Percentiles rank a stretch among this genome's conserved stretches.
These are phyloP conservation scores for Promerops cafer DNA, from an alignment of 2,113 vertebrate species.

Conservation along the genomic window DNA sequence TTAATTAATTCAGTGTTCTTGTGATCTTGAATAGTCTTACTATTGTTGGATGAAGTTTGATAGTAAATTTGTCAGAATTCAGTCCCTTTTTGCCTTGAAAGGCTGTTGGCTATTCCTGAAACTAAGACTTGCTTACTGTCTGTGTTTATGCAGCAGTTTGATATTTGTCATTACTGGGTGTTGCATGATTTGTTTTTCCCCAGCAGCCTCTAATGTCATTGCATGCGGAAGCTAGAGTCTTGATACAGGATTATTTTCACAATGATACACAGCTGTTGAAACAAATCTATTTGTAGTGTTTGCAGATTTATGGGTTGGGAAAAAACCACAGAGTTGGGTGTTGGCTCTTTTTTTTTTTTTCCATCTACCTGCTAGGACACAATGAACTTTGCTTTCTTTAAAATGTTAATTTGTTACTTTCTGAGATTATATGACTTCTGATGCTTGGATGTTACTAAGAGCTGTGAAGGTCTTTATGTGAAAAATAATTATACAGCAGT, in stretches of 20 bases:
- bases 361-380: background rate
- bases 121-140: background rate
- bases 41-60: background rate
- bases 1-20: background rate
- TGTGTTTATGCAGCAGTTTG: background rate
- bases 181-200: background rate
- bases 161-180: background rate
- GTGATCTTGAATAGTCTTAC: background rate
- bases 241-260: background rate
- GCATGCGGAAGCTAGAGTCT: background rate
- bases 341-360: background rate
- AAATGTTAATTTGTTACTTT: background rate
- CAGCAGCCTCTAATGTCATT: background rate
- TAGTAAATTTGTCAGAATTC: background rate
- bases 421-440: background rate
- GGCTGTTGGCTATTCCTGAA: background rate
- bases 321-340: background rate
- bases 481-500: background rate
- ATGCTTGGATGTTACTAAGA: background rate
- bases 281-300: background rate
- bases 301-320: background rate
- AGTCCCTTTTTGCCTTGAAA: background rate
- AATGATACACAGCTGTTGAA: background rate
- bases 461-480: background rate
- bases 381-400: background rate